These are phyloP conservation scores for Nycteola revayana DNA, from an alignment of 2,888 invertebrate genomes.

Conservation along the genomic window DNA sequence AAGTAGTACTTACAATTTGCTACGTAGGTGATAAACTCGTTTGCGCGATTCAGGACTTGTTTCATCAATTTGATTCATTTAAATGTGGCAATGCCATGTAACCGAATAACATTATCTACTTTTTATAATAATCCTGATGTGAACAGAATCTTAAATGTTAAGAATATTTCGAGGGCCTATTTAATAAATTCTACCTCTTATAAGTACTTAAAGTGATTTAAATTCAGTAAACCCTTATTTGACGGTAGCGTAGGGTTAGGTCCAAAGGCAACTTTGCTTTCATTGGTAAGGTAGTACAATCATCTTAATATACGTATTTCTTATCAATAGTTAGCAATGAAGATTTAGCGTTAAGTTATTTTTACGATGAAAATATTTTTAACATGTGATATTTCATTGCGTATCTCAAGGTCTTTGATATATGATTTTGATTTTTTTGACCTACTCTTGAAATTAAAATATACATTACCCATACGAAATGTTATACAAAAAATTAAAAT, in stretches of 20 bases:
- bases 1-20: too few relatives aligned
- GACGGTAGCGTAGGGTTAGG: conserved; percentile 25
- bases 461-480: too few relatives aligned
- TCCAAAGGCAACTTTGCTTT: conserved; percentile 29
- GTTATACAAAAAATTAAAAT: too few relatives aligned
- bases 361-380: conserved; percentile 18
- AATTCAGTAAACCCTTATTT: conserved; percentile 23
- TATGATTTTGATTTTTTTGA: neutral
- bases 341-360: conserved; percentile 20
- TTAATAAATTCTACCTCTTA: conserved; percentile 32
- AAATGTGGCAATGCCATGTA: too few relatives aligned
- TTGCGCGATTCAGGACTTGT: too few relatives aligned
- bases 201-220: conserved; percentile 20
- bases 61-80: too few relatives aligned
- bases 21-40: too few relatives aligned
- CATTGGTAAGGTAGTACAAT: conserved; percentile 31
- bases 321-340: conserved; percentile 34
- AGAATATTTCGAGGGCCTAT: conserved; percentile 26
- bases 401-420: conserved; percentile 22
- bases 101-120: too few relatives aligned
- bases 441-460: neutral
- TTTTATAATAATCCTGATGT: too few relatives aligned
- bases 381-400: conserved; percentile 30
- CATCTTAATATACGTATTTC: conserved; percentile 23
- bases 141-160: too few relatives aligned